Percentiles rank a stretch among this genome's conserved stretches.
These are phyloP conservation scores for Ondatra zibethicus DNA, from an alignment of 2,113 vertebrate genomes.

Conservation along the genomic window DNA sequence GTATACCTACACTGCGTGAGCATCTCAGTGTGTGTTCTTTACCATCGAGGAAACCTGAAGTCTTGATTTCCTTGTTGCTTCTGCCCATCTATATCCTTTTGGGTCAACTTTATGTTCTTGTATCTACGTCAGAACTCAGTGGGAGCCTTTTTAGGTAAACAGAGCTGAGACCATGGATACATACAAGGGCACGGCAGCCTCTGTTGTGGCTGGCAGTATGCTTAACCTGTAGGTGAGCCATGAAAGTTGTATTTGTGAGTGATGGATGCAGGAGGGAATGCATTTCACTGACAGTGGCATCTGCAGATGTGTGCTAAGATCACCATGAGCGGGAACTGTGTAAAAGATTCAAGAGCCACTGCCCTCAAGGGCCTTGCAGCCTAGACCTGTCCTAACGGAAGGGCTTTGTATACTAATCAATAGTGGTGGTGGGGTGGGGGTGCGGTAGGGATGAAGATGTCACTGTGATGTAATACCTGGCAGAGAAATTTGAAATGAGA, in stretches of 20 bases:
- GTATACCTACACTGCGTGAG: background rate
- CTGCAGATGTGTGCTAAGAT: background rate
- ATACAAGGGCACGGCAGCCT: background rate
- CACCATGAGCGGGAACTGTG: background rate
- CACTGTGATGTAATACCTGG: background rate
- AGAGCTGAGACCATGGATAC: background rate
- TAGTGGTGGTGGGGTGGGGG: background rate
- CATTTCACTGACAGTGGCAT: background rate
- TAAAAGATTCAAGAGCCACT: background rate
- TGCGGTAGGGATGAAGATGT: background rate
- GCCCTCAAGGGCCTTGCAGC: background rate
- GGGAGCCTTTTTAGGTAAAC: background rate
- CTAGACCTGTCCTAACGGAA: background rate
- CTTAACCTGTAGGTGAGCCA: background rate
- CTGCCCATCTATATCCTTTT: background rate
- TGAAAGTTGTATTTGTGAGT: background rate
- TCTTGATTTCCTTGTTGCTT: background rate
- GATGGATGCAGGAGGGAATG: background rate
- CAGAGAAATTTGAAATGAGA: background rate
- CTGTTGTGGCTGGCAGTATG: background rate
- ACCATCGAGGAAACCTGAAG: background rate
- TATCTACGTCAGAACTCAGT: background rate
- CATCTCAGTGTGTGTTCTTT: background rate
- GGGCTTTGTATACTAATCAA: background rate
- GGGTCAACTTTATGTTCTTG: background rate